A percentile compares a stretch with the other conserved stretches of the same genome.
Evolutionary conservation across 2,888 invertebrate genomes (phyloP).

Genomic region (Julus scandinavius): DNA sequence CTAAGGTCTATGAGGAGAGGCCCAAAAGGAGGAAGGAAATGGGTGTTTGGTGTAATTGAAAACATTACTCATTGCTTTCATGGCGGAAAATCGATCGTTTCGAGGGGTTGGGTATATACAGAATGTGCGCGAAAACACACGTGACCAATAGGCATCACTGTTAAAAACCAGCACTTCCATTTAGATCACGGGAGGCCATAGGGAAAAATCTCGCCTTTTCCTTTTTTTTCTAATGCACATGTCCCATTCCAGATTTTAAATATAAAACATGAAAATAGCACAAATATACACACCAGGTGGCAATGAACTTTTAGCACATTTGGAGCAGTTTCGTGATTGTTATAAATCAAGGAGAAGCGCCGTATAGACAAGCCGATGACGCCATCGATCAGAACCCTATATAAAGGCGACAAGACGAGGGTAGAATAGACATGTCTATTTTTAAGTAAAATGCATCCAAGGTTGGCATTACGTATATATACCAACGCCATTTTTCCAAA

Average conservation of each 20-base stretch:
- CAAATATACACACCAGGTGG: not conserved
- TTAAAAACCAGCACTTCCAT: not conserved
- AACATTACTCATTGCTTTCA: constrained; percentile 23
- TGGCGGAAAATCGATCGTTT: constrained; percentile 39
- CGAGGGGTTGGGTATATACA: constrained; percentile 1
- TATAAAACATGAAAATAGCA: not conserved
- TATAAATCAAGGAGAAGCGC: not conserved
- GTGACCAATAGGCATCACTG: not conserved
- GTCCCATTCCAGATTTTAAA: not conserved
- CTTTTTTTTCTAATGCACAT: not conserved
- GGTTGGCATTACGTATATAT: not conserved
- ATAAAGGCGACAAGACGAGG: not conserved
- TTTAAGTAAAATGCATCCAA: not conserved
- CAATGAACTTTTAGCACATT: not conserved
- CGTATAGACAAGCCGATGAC: not conserved
- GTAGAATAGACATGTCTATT: not conserved
- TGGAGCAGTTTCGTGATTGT: not conserved
- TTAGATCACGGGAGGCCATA: not conserved
- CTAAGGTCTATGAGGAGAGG: not conserved
- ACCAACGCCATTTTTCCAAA: not conserved
- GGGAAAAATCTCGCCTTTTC: constrained; percentile 12
- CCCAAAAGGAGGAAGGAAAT: not conserved
- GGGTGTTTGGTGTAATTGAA: constrained; percentile 26
- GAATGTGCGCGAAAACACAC: not conserved
- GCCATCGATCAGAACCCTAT: not conserved